phyloP scores from a whole-genome alignment of 2,888 invertebrate genomes.

The Tolmerus cingulatus region DNA sequence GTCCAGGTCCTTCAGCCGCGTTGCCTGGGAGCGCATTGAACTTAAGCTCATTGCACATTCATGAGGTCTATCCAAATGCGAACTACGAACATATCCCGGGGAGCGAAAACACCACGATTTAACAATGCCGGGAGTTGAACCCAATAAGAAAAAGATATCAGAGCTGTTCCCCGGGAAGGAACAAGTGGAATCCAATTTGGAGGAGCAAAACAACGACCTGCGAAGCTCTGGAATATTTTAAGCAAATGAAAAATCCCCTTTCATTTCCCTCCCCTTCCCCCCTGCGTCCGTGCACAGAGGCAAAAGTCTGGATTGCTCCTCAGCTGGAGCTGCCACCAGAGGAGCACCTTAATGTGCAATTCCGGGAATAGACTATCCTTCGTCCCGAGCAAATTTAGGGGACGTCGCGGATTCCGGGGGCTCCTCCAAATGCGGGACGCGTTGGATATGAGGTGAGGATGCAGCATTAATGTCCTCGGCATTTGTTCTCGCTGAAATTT shows the following conservation, averaged over 20 bases:
- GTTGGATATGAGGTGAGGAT: background rate
- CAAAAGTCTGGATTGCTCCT: background rate
- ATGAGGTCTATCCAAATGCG: background rate
- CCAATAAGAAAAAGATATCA: background rate
- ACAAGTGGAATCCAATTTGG: constrained; percentile 7
- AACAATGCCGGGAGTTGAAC: background rate
- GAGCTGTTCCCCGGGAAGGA: background rate
- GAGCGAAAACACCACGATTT: background rate
- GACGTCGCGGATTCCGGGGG: background rate
- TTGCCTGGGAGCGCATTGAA: background rate
- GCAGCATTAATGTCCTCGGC: background rate
- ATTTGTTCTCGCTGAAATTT: background rate
- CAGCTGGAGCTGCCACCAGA: background rate
- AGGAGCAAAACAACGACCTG: constrained; percentile 6
- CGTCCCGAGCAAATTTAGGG: background rate
- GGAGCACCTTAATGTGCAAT: background rate
- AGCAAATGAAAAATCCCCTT: constrained; percentile 15
- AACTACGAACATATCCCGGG: background rate
- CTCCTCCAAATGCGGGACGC: background rate
- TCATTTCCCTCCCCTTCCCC: background rate
- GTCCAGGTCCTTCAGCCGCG: background rate
- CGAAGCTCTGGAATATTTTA: constrained; percentile 21
- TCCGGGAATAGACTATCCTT: background rate
- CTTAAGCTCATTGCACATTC: background rate
- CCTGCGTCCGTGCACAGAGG: background rate